A percentile compares a stretch with the other conserved stretches of the same genome.
Evolutionary conservation across 2,888 invertebrate species (phyloP).

Genomic region (Agonopterix arenella): DNA sequence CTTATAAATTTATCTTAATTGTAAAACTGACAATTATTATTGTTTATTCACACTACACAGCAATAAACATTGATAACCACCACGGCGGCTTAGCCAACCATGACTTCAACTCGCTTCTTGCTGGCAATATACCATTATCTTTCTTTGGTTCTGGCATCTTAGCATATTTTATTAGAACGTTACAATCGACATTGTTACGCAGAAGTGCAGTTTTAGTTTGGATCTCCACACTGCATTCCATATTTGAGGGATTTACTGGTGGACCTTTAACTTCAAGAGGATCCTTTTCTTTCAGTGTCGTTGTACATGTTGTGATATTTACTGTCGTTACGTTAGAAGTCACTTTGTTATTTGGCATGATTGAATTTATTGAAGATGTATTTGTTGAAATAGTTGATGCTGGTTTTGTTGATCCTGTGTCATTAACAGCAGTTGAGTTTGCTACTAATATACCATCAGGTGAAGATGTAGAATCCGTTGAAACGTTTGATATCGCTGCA

Average conservation of each 20-base stretch:
- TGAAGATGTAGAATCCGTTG: neutral
- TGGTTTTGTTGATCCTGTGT: neutral
- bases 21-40: too few species aligned
- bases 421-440: neutral
- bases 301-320: slow-evolving; percentile 35
- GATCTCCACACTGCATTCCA: slow-evolving; percentile 55
- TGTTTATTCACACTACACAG: slow-evolving; percentile 23
- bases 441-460: neutral
- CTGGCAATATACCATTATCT: slow-evolving; percentile 35
- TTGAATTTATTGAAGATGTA: slow-evolving; percentile 9
- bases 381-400: neutral
- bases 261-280: slow-evolving; percentile 47
- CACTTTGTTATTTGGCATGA: slow-evolving; percentile 12
- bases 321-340: slow-evolving; percentile 16
- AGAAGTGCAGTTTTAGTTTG: slow-evolving; percentile 34
- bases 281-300: slow-evolving; percentile 34
- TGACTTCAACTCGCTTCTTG: slow-evolving; percentile 41
- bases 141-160: slow-evolving; percentile 49
- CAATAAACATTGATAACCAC: slow-evolving; percentile 63
- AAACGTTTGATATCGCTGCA: neutral
- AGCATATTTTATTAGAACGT: slow-evolving; percentile 42
- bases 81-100: slow-evolving; percentile 61
- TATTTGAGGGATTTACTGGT: slow-evolving; percentile 29
- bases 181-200: slow-evolving; percentile 45
- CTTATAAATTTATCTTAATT: too few species aligned